Base-by-base conservation (phyloP, 1,140 invertebrate genomes). In the Papilio polytes region DNA sequence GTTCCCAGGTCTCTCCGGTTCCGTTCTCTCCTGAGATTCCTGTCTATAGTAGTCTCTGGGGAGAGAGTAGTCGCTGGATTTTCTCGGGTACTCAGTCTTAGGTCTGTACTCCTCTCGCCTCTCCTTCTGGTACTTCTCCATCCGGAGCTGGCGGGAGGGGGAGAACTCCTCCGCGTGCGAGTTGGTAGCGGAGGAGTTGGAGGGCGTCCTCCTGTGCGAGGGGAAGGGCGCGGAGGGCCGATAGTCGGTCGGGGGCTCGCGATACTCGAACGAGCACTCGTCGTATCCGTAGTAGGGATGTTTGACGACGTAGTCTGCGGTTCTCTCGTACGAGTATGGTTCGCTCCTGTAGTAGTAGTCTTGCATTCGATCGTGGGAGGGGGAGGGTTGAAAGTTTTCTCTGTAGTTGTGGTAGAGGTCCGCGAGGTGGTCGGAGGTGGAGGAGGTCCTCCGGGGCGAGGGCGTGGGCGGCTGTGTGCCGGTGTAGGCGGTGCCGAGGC, bases 1-100 rank as follows among this genome's bases (percentile, higher is more conserved):
- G 82, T 97, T 98, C 1, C 96, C 97, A 0, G 98, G 97, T 53
- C 97, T 94, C 77, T 98, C 97, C n/a, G 95, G 93, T 72, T 96
- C 91, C 2, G 82, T 26, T 56, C 84, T 87, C 77, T 91, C 92
- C 80, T 87, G 95, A 10, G 96, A 96, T 83, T 96, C 96, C 81
- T 97, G 96, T 44, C 96, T 91, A 22, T 95, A 95, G 70, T 86
- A 94, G 66, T 95, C 92, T 81, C 88, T 92, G 82, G 87, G 92
- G 20, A 92, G 83, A 0, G 92, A 91, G 79, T 95, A 94, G 26
- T 95, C 94, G 15, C 76, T 93, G 9, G 93, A 93, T 56, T 96
- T 95, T 81, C 94, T 92, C 9, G 96, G 94, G 78, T 94, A 95
- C 76, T 94, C 93, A 6, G 91, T 83, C 88, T 88, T 89, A 92